Evolutionary conservation across 2,888 invertebrate species (phyloP), one percentile per base, ranked within the genome.

Genomic region (Spodoptera picta): DNA sequence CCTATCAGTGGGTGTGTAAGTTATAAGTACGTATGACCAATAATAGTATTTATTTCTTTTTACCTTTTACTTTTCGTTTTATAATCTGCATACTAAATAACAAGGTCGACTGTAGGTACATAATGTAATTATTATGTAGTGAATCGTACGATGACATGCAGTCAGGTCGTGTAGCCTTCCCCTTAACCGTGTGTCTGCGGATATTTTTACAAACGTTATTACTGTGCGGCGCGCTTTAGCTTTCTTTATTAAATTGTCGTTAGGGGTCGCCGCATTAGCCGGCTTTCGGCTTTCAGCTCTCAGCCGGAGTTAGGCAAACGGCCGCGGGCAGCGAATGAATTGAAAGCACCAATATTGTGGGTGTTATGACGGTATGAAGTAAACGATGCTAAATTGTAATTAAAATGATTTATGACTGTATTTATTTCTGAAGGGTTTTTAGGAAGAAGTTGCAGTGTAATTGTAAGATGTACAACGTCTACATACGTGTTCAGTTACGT

Each of bases 131-230:
- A 5, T 27, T 27, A 27, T 27, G 27, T 27, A 5, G 5, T 27
- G 27, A 27, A 19, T 19, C 19, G 19, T 19, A 19, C 19, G 19
- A 19, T 6, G 6, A 31, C 31, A 4, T 6, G 6, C 6, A 0
- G 31, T 6, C 36, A 9, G 3, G 12, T 36, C 24, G 14, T 6
- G 9, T 0, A n/a, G 31, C 5, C 83, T 62, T 70, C 79, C 73
- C 92, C 91, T 92, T 92, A 92, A 92, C 79, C 61, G 83, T 86
- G 84, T 90, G 91, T 92, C 92, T 90, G 91, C 88, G 90, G 90
- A 90, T 93, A 93, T 93, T 93, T 93, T 93, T 93, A 92, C 93
- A 93, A 93, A 92, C 92, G 90, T 92, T 92, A 92, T 93, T 92
- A 93, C 90, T 87, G 81, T 75, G 80, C 65, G 75, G 75, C 75